These are phyloP conservation scores for Colaptes auratus DNA, from an alignment of 2,113 vertebrate genomes.

Conservation along the genomic window DNA sequence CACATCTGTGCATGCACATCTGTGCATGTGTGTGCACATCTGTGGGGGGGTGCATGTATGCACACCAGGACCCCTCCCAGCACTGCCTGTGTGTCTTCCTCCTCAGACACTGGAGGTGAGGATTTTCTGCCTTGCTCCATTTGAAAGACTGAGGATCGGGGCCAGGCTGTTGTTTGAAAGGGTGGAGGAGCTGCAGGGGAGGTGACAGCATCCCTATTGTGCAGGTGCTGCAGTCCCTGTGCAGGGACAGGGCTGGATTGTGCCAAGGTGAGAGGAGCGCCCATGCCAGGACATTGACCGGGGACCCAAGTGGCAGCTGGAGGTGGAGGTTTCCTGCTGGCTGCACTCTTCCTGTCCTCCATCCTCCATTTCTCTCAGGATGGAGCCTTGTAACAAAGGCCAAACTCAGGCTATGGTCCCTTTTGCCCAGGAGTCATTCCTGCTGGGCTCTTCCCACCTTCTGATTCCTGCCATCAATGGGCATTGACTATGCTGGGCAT, in stretches of 20 bases:
- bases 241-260: not conserved
- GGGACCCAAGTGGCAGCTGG: not conserved
- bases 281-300: not conserved
- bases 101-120: not conserved
- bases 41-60: too few species aligned
- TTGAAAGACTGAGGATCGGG: not conserved
- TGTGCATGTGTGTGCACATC: too few species aligned
- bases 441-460: not conserved
- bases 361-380: not conserved
- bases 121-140: not conserved
- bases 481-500: rapidly evolving
- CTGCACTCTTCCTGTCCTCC: not conserved
- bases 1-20: not conserved
- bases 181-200: not conserved
- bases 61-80: not conserved
- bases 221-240: not conserved
- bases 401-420: rapidly evolving
- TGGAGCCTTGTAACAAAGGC: not conserved
- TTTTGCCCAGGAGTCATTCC: rapidly evolving
- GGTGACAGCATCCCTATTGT: not conserved
- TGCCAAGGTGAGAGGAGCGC: not conserved
- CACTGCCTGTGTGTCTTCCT: not conserved
- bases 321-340: constrained; percentile 2
- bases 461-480: not conserved
- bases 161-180: not conserved